phyloP scores from a whole-genome alignment of 1,140 invertebrate genomes.

The Asbolus verrucosus region DNA sequence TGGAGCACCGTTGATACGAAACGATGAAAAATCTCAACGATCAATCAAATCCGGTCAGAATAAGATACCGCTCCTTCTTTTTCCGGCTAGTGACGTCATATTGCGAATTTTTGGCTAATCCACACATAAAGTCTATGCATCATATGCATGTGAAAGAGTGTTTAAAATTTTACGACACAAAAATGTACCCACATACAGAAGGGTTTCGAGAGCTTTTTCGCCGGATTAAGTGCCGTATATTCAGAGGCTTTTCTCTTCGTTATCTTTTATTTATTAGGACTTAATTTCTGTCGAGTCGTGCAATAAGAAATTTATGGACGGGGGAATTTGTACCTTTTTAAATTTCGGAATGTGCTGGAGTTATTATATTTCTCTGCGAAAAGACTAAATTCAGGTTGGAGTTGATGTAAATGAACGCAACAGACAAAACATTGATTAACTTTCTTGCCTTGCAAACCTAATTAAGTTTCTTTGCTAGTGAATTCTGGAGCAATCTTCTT shows the following conservation, averaged over 20 bases:
- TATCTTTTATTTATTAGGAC: slow-evolving; percentile 27
- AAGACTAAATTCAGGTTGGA: slow-evolving; percentile 1
- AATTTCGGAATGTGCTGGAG: not conserved
- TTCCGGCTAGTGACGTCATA: slow-evolving; percentile 3
- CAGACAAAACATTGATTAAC: slow-evolving; percentile 38
- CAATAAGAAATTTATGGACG: slow-evolving; percentile 14
- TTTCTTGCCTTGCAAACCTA: slow-evolving; percentile 27
- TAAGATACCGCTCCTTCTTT: too few relatives aligned
- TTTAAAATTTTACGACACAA: slow-evolving; percentile 33
- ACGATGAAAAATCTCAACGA: slow-evolving; percentile 6
- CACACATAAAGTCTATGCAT: slow-evolving; percentile 27
- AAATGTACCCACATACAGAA: slow-evolving; percentile 21
- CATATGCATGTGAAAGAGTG: slow-evolving; percentile 35
- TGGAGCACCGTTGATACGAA: slow-evolving; percentile 16
- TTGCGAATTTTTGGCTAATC: slow-evolving; percentile 26
- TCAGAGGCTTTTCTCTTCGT: slow-evolving; percentile 4
- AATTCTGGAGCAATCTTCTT: slow-evolving; percentile 19
- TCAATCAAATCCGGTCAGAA: slow-evolving; percentile 25
- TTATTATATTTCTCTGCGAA: slow-evolving; percentile 7
- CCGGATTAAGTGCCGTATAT: slow-evolving; percentile 9
- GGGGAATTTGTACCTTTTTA: slow-evolving; percentile 14
- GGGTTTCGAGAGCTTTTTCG: slow-evolving; percentile 29
- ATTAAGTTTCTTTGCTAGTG: slow-evolving; percentile 32
- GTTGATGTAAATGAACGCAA: slow-evolving; percentile 31
- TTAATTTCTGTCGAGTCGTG: slow-evolving; percentile 11